These are phyloP conservation scores for Leptopilina drosophilae DNA, from an alignment of 2,888 invertebrate genomes.

Conservation along the genomic window DNA sequence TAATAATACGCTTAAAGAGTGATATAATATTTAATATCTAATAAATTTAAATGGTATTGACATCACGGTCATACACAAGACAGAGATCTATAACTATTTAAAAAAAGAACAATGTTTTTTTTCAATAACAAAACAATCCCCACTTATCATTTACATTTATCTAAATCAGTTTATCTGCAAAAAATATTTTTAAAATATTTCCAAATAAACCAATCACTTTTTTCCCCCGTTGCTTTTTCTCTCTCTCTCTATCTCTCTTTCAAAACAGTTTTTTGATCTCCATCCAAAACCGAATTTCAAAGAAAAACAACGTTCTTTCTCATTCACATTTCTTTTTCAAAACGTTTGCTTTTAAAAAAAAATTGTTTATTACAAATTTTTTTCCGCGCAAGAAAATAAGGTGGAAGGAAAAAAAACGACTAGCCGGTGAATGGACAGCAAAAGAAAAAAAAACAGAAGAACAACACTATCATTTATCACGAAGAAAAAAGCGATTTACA, in stretches of 20 bases:
- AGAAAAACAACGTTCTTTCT: not conserved
- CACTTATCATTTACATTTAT: not conserved
- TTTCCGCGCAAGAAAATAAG: not conserved
- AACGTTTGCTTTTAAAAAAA: not conserved
- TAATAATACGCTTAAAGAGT: conserved; percentile 71
- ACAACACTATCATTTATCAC: not conserved
- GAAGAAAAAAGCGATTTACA: conserved; percentile 27
- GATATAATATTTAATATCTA: conserved; percentile 73
- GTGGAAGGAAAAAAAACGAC: not conserved
- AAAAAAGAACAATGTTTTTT: conserved; percentile 14
- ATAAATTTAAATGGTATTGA: conserved; percentile 71
- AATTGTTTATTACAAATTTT: conserved; percentile 9
- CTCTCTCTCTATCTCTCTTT: not conserved
- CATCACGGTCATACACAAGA: conserved; percentile 60
- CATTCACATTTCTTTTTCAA: not conserved
- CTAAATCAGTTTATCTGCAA: conserved; percentile 1
- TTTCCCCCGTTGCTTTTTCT: not conserved
- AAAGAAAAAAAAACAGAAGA: conserved; percentile 26
- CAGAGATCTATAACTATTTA: conserved; percentile 26
- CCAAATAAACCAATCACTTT: not conserved
- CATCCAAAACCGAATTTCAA: not conserved
- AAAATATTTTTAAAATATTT: conserved; percentile 31
- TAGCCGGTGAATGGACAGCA: conserved; percentile 17
- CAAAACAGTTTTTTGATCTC: conserved; percentile 25
- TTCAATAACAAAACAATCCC: conserved; percentile 1